These are phyloP conservation scores for Holcopasites calliopsidis DNA, from an alignment of 1,140 invertebrate species.

Conservation along the genomic window DNA sequence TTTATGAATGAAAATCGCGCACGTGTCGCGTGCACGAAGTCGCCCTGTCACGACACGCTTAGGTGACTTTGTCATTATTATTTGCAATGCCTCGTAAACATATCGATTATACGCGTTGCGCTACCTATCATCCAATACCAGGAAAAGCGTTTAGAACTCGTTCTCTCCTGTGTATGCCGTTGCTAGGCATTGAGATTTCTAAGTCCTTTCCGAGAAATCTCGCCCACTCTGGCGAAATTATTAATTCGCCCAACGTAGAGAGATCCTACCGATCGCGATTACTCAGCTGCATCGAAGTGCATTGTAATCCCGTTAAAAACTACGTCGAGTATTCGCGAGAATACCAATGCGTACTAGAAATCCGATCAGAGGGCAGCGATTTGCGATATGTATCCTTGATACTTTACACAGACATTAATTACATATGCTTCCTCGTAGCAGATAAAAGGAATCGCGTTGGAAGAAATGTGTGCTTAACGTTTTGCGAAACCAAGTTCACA, in stretches of 20 bases:
- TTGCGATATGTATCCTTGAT: too few species aligned
- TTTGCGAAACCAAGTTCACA: too few species aligned
- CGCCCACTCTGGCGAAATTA: neutral
- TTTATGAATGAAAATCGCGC: constrained; percentile 78
- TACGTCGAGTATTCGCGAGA: too few species aligned
- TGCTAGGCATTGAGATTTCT: too few species aligned
- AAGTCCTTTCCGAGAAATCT: neutral
- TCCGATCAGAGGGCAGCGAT: too few species aligned
- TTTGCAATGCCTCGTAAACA: constrained; percentile 56
- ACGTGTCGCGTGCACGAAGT: constrained; percentile 52
- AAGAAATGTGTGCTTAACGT: neutral
- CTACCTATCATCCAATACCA: constrained; percentile 21
- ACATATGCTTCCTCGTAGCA: too few species aligned
- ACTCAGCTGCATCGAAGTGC: too few species aligned
- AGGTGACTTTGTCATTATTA: constrained; percentile 49
- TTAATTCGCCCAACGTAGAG: neutral
- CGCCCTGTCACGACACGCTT: constrained; percentile 37
- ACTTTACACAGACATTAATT: too few species aligned
- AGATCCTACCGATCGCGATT: too few species aligned
- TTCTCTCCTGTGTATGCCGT: too few species aligned
- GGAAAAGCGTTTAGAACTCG: constrained; percentile 20
- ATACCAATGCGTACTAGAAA: too few species aligned
- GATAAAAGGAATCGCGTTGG: constrained; percentile 16
- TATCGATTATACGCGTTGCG: constrained; percentile 42
- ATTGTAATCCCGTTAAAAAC: neutral